phyloP scores from a whole-genome alignment of 2,113 vertebrate genomes.

The Calypte anna region DNA sequence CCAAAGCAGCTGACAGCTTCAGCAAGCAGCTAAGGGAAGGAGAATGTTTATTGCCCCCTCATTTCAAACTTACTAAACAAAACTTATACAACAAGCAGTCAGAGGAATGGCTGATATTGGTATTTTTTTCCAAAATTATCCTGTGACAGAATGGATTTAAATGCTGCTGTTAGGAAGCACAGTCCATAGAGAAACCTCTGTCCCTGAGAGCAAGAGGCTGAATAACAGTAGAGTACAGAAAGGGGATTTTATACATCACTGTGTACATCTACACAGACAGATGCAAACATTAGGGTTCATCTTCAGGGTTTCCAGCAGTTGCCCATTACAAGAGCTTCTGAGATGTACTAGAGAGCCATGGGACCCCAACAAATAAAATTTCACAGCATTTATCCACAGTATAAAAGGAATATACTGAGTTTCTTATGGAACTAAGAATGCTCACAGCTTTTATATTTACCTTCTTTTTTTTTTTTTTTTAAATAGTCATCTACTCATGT shows the following conservation, averaged over 20 bases:
- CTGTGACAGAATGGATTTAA: background rate
- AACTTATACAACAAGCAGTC: background rate
- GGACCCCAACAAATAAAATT: background rate
- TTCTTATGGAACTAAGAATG: background rate
- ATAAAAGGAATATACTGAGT: background rate
- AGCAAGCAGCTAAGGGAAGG: background rate
- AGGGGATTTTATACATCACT: background rate
- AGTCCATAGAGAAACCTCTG: background rate
- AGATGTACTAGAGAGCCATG: background rate
- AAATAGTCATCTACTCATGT: background rate
- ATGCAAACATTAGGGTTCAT: background rate
- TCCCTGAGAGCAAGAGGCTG: rapidly evolving
- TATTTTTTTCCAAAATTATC: background rate
- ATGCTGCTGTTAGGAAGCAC: background rate
- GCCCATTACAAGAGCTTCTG: background rate
- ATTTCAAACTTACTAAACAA: background rate
- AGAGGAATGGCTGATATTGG: background rate
- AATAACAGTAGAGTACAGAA: background rate
- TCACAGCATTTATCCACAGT: background rate
- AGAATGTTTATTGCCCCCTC: rapidly evolving
- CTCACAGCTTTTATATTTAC: background rate
- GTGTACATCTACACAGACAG: rapidly evolving
- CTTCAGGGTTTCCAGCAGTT: background rate
- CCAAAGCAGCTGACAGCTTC: background rate
- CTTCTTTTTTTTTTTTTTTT: background rate